phyloP scores from a whole-genome alignment of 2,797 vertebrate species.

The Oreortyx pictus region DNA sequence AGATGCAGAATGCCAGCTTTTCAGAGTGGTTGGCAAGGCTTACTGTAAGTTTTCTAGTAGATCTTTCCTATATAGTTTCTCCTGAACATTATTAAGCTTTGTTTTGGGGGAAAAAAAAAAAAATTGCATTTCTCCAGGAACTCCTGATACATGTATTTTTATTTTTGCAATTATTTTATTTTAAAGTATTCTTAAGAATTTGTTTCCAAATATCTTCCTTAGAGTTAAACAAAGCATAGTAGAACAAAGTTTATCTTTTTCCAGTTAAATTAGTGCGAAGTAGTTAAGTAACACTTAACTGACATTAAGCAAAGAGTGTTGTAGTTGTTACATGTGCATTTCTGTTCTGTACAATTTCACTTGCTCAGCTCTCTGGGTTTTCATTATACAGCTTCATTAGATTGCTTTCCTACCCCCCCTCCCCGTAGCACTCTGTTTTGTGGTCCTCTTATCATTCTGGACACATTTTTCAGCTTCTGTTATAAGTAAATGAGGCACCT shows the following conservation, averaged over 20 bases:
- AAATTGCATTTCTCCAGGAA: neutral
- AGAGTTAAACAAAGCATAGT: neutral
- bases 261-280: neutral
- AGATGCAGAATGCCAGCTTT: neutral
- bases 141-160: neutral
- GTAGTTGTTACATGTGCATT: accelerated
- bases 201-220: neutral
- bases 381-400: neutral
- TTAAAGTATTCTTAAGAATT: neutral
- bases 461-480: neutral
- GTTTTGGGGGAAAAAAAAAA: neutral
- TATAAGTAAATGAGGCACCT: neutral
- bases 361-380: neutral
- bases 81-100: neutral
- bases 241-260: neutral
- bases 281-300: neutral
- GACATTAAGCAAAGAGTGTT: neutral
- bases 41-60: neutral
- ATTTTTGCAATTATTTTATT: neutral
- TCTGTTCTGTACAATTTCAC: accelerated
- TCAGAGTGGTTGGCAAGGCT: neutral
- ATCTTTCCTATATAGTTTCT: neutral
- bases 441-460: neutral
- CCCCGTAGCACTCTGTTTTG: neutral
- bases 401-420: neutral